phyloP scores from a whole-genome alignment of 2,113 vertebrate species.

The Pipra filicauda region DNA sequence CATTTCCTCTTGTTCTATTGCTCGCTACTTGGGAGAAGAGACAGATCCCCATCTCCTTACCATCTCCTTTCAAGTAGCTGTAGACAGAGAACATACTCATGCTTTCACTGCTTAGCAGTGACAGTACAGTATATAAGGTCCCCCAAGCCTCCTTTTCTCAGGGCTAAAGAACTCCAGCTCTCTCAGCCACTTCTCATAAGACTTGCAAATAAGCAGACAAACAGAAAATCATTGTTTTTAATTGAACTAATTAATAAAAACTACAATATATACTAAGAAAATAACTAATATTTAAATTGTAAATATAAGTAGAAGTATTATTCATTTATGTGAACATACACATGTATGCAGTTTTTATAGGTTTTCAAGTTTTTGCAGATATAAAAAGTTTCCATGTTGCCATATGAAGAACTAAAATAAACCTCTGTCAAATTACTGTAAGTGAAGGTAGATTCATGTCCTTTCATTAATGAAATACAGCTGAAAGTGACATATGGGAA shows the following conservation, averaged over 20 bases:
- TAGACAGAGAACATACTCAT: fast-evolving
- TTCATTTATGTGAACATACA: background rate
- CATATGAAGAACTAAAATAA: background rate
- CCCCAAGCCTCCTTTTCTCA: background rate
- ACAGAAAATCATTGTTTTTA: background rate
- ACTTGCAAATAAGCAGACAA: background rate
- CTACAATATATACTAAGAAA: background rate
- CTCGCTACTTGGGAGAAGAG: background rate
- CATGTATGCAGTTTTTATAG: background rate
- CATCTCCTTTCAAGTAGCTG: background rate
- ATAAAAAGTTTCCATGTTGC: background rate
- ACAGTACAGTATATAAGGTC: background rate
- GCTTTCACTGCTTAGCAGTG: background rate
- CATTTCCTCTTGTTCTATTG: background rate
- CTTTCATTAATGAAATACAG: background rate
- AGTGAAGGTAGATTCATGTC: background rate
- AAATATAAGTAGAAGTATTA: background rate
- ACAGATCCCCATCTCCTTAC: background rate
- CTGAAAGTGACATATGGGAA: background rate
- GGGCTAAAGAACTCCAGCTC: background rate
- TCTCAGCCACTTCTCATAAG: background rate
- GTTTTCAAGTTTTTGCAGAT: background rate
- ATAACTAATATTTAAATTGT: background rate
- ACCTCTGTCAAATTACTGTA: background rate
- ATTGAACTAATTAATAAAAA: background rate